Conservation (phyloP, 53 echinoderm and acorn worm genomes). For the Crossaster papposus region DNA sequence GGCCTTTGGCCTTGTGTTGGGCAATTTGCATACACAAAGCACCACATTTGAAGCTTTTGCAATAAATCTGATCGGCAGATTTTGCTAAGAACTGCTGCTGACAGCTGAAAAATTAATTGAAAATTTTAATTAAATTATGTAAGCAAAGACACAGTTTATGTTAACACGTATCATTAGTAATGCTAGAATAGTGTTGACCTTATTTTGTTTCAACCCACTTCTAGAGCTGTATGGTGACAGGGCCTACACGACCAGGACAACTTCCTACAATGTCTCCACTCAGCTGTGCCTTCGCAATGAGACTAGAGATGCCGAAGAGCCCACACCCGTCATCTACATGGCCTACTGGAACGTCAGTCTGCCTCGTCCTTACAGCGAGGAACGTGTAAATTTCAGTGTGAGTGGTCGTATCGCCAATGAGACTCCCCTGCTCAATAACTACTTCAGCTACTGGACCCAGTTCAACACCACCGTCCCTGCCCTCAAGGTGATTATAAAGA, state of each 20-base stretch:
- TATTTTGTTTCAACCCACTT: neutral
- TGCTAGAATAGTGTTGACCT: neutral
- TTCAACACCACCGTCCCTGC: conserved; percentile 76
- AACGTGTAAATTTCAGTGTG: conserved; percentile 51
- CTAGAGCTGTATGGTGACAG: conserved; percentile 62
- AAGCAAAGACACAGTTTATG: too few species aligned
- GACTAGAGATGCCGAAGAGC: conserved; percentile 16
- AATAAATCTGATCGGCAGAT: too few species aligned
- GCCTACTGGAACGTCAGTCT: conserved; percentile 66
- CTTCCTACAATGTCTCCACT: conserved; percentile 63
- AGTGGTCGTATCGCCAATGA: conserved; percentile 72
- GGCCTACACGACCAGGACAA: conserved; percentile 25
- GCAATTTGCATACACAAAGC: too few species aligned
- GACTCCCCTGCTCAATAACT: conserved; percentile 36
- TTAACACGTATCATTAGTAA: too few species aligned
- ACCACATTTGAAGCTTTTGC: too few species aligned
- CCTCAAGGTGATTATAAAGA: conserved; percentile 64
- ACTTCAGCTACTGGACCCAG: conserved; percentile 73
- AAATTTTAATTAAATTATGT: too few species aligned
- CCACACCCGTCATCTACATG: conserved; percentile 46
- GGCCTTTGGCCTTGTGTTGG: too few species aligned
- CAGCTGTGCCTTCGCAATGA: conserved; percentile 64
- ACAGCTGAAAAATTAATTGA: too few species aligned
- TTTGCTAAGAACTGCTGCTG: too few species aligned
- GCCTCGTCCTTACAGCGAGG: conserved; percentile 39